Base-by-base conservation (phyloP, 2,888 invertebrate genomes). In the Argyresthia goedartella region DNA sequence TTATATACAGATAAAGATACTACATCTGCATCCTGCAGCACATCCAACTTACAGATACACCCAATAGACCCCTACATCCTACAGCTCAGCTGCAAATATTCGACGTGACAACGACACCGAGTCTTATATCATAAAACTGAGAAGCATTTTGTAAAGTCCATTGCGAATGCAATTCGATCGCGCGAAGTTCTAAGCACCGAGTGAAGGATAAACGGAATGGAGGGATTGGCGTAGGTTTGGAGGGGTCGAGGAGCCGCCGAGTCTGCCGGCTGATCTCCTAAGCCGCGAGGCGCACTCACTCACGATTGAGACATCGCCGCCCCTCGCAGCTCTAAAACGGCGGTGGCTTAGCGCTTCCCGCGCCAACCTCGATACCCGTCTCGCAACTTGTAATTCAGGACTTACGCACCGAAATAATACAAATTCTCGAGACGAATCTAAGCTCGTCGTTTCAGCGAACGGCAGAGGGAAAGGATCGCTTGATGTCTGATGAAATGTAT, bases 401-500 rank as follows among this genome's bases (percentile, higher is more conserved):
- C 71, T 79, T 73, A 76, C 71, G 73, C 77, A 78, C 77, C 72
- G 75, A 79, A 81, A 76, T 81, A 76, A 81, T 69, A 76, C 78
- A 77, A 80, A 81, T 82, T 82, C 80, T 65, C 81, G 67, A 77
- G 69, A 71, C 64, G 57, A 62, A 49, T 48, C 9, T 14, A 36
- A 8, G 13, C 11, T 14, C 39, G 39, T 39, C n/a, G 39, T 39
- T 39, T 39, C 9, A 39, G n/a, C 8, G 8, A 11, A 39, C 9
- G 9, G 10, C 36, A 36, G 36, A 36, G 3, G 39, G 11, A 11
- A 44, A 44, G 44, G 44, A 44, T 44, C 44, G 14, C 44, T 75
- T 75, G 76, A 75, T 73, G 65, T 69, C 71, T 68, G 35, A 53
- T 52, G 54, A 53, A 56, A 54, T 54, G 60, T 55, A 67, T 68